Base-by-base conservation (phyloP, 64 coral and sea anemone genomes). In the Anthopleura sola region DNA sequence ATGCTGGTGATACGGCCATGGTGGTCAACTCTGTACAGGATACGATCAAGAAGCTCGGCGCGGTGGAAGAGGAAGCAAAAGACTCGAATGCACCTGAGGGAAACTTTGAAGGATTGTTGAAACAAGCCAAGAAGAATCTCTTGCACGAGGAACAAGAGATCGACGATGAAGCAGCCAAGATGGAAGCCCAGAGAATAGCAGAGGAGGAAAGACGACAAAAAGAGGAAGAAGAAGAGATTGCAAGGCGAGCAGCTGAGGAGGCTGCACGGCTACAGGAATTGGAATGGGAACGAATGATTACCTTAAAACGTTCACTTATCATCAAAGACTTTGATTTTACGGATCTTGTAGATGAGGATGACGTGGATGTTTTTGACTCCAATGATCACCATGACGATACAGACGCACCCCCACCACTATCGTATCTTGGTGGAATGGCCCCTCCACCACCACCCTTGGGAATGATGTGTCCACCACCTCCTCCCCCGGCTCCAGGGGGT, bases 291-390 rank as follows among this genome's bases (percentile, higher is more conserved):
- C 85, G 85, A 87, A 95, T 94, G 89, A 94, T 99, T 2, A 94
- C 93, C n/a, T 85, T 92, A 10, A 99, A 99, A 36, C 90, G 97
- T 49, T 90, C 90, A 48, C 90, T 99, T 31, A 94, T 99, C 50
- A 91, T 99, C 46, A 99, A 99, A 34, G 93, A 94, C 74, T 99
- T 99, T 76, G 93, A 99, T 49, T 99, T 99, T n/a, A 99, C 97
- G 32, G 97, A 99, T 51, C 83, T 99, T 37, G 83, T 78, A 36
- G 87, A 99, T 3, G 97, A 99, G 17, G 97, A 99, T 78, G 97
- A 99, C 88, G 90, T 90, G 17, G 83, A 95, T 66, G 62, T 95
- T 11, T 83, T 90, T 23, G 87, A 88, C 26, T 60, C 90, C 3
- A 64, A 88, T 15, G 82, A 75, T 32, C 28, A 50, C 29, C 80